Evolutionary conservation across 2,113 vertebrate species (phyloP).

Genomic region (Tylochromis polylepis): DNA sequence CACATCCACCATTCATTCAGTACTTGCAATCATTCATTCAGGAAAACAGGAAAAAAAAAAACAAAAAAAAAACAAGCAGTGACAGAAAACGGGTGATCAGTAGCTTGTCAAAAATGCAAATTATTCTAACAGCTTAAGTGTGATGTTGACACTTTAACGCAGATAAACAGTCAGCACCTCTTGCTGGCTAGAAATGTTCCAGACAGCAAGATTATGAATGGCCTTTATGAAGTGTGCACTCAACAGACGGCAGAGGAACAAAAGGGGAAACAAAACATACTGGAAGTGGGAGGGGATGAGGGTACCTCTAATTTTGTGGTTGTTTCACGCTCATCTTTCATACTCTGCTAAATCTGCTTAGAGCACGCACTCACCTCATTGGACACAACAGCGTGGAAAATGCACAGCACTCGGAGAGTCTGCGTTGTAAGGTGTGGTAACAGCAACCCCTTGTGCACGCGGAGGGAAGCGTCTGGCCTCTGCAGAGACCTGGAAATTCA

Average conservation of each 20-base stretch:
- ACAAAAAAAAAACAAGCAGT: background rate
- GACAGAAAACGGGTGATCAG: background rate
- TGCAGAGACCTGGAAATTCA: background rate
- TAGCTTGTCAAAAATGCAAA: background rate
- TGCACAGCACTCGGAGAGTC: background rate
- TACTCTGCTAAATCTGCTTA: background rate
- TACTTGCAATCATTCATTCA: background rate
- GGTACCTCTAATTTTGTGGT: background rate
- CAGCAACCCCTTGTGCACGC: constrained; percentile 58
- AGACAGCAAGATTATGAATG: background rate
- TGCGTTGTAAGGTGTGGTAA: constrained; percentile 23
- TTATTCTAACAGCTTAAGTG: background rate
- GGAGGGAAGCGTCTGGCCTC: background rate
- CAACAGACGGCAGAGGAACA: background rate
- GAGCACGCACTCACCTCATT: background rate
- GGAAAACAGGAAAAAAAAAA: background rate
- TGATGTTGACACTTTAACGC: constrained; percentile 11
- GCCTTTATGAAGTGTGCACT: background rate
- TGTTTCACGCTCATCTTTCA: constrained; percentile 16
- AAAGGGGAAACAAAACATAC: background rate
- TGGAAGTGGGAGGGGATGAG: background rate
- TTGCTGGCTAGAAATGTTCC: background rate
- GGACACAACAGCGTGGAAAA: background rate
- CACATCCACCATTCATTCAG: background rate
- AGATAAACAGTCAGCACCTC: constrained; percentile 27